phyloP scores from a whole-genome alignment of 2,113 vertebrate species.

The Salvator merianae region DNA sequence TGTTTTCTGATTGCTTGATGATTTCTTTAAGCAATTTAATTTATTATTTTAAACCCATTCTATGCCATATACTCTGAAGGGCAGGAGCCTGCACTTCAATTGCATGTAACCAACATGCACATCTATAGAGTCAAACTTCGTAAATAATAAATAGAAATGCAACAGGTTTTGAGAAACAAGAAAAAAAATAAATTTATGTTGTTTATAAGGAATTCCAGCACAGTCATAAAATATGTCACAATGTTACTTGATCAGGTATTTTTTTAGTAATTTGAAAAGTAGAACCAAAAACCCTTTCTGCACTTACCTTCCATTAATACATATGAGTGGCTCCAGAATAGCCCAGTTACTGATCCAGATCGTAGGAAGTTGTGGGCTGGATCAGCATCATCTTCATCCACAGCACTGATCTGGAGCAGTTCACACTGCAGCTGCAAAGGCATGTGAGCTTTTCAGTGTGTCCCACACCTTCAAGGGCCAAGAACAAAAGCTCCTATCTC shows the following conservation, averaged over 20 bases:
- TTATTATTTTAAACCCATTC: neutral
- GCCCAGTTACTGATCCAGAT: too few species aligned
- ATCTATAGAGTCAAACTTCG: neutral
- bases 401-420: too few species aligned
- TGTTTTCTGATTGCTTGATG: slow-evolving; percentile 44
- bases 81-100: neutral
- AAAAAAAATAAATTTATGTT: neutral
- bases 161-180: neutral
- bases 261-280: neutral
- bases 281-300: neutral
- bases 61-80: neutral
- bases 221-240: slow-evolving; percentile 1
- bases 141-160: slow-evolving; percentile 17
- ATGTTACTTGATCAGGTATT: slow-evolving; percentile 22
- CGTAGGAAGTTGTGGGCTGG: too few species aligned
- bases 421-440: too few species aligned
- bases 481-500: too few species aligned
- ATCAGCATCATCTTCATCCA: too few species aligned
- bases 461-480: too few species aligned
- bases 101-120: slow-evolving; percentile 2
- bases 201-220: neutral
- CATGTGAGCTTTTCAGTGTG: too few species aligned
- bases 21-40: slow-evolving; percentile 28
- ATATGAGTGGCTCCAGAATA: too few species aligned
- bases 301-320: too few species aligned